Conservation (phyloP, 1,140 invertebrate genomes). For the Sarcophaga peregrina region DNA sequence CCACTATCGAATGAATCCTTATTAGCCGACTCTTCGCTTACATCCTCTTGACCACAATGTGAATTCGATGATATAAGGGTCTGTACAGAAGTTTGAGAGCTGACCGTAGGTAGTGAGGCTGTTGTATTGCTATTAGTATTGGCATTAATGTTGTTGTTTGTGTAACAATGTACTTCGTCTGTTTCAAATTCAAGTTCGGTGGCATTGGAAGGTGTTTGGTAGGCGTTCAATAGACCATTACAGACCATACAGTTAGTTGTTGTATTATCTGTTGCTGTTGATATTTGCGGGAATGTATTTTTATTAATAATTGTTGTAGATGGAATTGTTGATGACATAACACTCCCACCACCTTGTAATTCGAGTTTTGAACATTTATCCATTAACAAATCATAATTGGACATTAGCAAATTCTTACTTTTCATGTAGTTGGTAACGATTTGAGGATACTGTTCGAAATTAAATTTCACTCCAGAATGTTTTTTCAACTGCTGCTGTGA, state of each 20-base stretch:
- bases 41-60: not conserved
- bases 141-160: constrained; percentile 27
- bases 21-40: not conserved
- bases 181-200: constrained; percentile 76
- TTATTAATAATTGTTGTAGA: not conserved
- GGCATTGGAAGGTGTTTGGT: constrained; percentile 75
- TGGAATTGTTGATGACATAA: constrained; percentile 1
- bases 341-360: constrained; percentile 40
- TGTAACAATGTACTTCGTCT: constrained; percentile 64
- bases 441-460: constrained; percentile 76
- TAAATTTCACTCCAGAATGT: constrained; percentile 77
- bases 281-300: constrained; percentile 25
- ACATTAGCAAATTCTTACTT: constrained; percentile 75
- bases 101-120: constrained; percentile 16
- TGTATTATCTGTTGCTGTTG: constrained; percentile 33
- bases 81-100: constrained; percentile 24
- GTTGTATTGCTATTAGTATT: constrained; percentile 46
- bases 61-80: not conserved
- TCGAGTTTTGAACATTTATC: constrained; percentile 68
- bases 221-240: constrained; percentile 68
- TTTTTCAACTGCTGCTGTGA: constrained; percentile 63
- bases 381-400: constrained; percentile 72
- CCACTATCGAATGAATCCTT: not conserved
- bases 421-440: constrained; percentile 78
- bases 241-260: constrained; percentile 64